Base-by-base conservation (phyloP, 2,888 invertebrate genomes). In the Eutolmus rufibarbis region DNA sequence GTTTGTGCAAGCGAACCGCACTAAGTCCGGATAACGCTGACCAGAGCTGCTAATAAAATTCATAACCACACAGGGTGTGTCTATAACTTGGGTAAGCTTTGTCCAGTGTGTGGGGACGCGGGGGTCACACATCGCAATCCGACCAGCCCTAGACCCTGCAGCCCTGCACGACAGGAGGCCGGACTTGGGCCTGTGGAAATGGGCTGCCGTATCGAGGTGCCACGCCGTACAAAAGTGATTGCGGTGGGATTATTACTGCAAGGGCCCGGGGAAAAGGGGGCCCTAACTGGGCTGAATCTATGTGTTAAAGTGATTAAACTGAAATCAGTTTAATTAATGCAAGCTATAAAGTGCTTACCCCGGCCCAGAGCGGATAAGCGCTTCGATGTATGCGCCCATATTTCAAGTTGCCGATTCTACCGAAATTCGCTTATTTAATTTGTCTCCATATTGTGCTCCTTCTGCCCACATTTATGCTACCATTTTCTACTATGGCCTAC, bases 321-420 rank as follows among this genome's bases (percentile, higher is more conserved):
- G 77, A 86, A 86, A 86, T 86, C 86, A 86, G 34, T 86, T 86
- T 86, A 86, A 78, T 86, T 86, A 86, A 86, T 86, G 86, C 78
- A 86, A 19, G 46, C 77, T 78, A 37, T 78, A 76, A 86, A 86
- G 56, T 77, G 77, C 77, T 86, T 86, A 86, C 51, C n/a, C 51
- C 76, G 37, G 56, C 77, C 9, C 51, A 19, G 46, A 57, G 34
- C 28, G 57, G 57, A 82, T 82, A 82, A 82, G 31, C 34, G 82
- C 12, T 34, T 31, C 82, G 31, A 56, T 57, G 82, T 31, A 66
- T 82, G 34, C 37, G 57, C 57, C 9, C 57, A 82, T 19, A 82
- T 57, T 66, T 82, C 28, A 37, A 57, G 57, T 43, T 40, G 16
- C 34, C 19, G 31, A 51, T 79, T 79, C 79, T 51, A 79, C 28